phyloP scores from a whole-genome alignment of 2,797 vertebrate genomes.

The Sebastes aleutianus region DNA sequence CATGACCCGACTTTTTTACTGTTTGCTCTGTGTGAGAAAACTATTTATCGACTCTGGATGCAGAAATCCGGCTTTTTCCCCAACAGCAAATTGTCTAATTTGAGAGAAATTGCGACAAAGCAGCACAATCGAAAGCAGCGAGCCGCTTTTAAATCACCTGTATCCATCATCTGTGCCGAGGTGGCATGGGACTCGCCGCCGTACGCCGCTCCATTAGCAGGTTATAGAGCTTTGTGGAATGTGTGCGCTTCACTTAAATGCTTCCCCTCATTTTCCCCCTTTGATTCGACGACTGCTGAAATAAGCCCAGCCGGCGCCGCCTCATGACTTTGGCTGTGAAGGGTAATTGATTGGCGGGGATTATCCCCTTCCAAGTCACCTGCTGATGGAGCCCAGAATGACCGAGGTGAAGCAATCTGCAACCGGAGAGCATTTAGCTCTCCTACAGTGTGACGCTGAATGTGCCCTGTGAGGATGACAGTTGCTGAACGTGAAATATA shows the following conservation, averaged over 20 bases:
- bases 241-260: slow-evolving; percentile 51
- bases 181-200: slow-evolving; percentile 7
- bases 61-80: not conserved
- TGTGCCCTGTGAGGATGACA: not conserved
- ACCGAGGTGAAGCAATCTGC: slow-evolving; percentile 53
- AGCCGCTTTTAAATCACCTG: slow-evolving; percentile 44
- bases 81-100: slow-evolving; percentile 25
- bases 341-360: slow-evolving; percentile 80
- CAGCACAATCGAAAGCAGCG: slow-evolving; percentile 20
- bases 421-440: slow-evolving; percentile 1
- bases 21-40: slow-evolving; percentile 10
- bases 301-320: slow-evolving; percentile 52
- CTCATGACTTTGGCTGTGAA: slow-evolving; percentile 77
- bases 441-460: not conserved
- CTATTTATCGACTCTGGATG: slow-evolving; percentile 16
- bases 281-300: slow-evolving; percentile 51
- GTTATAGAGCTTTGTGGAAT: slow-evolving; percentile 44
- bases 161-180: slow-evolving; percentile 37
- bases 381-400: slow-evolving; percentile 58
- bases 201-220: slow-evolving; percentile 49
- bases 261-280: slow-evolving; percentile 55
- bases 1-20: slow-evolving; percentile 3
- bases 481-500: not conserved
- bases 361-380: slow-evolving; percentile 71
- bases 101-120: slow-evolving; percentile 20